Evolutionary conservation across 2,113 vertebrate species (phyloP).

Genomic region (Solea solea): DNA sequence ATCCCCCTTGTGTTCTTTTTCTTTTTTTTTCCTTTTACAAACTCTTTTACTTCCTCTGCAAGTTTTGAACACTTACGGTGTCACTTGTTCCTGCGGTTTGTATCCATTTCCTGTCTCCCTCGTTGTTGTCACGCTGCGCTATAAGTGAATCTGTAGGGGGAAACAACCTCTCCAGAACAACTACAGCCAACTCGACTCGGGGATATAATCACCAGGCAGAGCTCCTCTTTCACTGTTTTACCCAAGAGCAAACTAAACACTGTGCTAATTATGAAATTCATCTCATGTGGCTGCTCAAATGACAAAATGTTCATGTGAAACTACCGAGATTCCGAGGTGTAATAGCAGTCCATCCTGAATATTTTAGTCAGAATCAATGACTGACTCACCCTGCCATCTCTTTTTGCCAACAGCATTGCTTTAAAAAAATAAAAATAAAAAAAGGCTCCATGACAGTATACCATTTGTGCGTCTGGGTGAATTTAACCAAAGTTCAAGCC

Average conservation of each 20-base stretch:
- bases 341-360: no score
- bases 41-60: neutral
- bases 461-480: neutral
- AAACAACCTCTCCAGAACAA: constrained; percentile 52
- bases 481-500: neutral
- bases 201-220: constrained; percentile 18
- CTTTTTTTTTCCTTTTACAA: constrained; percentile 7
- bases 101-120: constrained; percentile 57
- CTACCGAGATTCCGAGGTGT: no score
- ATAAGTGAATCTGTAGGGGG: constrained; percentile 53
- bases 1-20: constrained; percentile 3
- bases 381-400: no score
- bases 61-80: constrained; percentile 39
- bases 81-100: constrained; percentile 51
- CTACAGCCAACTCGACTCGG: constrained; percentile 54
- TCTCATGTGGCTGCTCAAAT: no score
- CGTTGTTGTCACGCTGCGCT: constrained; percentile 46
- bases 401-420: neutral
- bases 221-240: no score
- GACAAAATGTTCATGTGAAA: no score
- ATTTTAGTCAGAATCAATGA: no score
- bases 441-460: neutral
- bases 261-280: no score
- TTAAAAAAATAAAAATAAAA: neutral
- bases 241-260: no score